A percentile compares a stretch with the other conserved stretches of the same genome.
These are phyloP conservation scores for Fregetta grallaria DNA, from an alignment of 2,113 vertebrate species.

Conservation along the genomic window DNA sequence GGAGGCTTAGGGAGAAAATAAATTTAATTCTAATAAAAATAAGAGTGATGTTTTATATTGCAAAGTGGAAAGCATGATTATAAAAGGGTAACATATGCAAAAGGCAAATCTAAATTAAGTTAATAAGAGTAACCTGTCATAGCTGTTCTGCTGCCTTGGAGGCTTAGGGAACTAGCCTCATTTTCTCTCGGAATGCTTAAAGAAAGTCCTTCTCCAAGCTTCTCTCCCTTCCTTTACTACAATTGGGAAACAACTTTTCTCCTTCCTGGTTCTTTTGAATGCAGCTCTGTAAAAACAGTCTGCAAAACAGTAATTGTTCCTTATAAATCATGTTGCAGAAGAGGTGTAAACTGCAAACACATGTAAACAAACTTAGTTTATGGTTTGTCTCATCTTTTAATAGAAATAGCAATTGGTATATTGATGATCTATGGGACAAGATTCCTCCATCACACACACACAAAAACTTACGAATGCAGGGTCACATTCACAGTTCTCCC, in stretches of 20 bases:
- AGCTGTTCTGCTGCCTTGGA: background rate
- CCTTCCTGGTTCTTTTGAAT: background rate
- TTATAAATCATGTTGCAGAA: background rate
- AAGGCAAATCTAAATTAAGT: constrained; percentile 8
- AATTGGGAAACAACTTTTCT: background rate
- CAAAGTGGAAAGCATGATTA: background rate
- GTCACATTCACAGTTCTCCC: background rate
- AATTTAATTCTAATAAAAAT: constrained; percentile 2
- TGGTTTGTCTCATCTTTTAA: background rate
- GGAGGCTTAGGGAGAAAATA: no score
- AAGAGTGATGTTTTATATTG: background rate
- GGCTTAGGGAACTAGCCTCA: background rate
- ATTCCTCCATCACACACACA: background rate
- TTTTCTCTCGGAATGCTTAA: background rate
- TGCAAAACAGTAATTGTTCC: background rate
- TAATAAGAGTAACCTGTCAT: background rate
- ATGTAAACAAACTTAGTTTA: background rate
- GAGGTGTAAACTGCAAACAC: background rate
- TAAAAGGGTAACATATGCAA: background rate
- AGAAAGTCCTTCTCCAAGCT: background rate
- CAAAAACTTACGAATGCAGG: background rate
- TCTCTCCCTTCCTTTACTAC: background rate
- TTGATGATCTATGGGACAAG: background rate
- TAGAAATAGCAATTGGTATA: background rate
- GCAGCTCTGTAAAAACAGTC: background rate